Conservation (phyloP, 2,797 vertebrate genomes). For the Scyliorhinus canicula region DNA sequence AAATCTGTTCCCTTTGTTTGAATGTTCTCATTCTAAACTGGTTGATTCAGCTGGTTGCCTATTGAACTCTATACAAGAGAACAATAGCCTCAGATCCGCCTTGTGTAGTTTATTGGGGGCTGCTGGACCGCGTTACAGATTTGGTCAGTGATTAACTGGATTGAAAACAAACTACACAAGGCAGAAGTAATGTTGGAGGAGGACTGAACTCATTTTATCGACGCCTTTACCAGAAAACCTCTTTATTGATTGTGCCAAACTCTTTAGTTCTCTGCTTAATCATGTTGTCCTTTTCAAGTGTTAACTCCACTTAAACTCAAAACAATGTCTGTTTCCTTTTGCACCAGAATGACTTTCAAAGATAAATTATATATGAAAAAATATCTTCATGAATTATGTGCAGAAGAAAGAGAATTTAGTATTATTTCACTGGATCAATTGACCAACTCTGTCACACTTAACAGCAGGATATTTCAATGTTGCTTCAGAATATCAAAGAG, state of each 20-base stretch:
- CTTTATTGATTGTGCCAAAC: constrained; percentile 80
- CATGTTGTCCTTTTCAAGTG: constrained; percentile 90
- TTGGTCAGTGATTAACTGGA: constrained; percentile 93
- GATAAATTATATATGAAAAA: constrained; percentile 87
- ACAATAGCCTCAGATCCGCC: constrained; percentile 92
- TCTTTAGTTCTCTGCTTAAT: constrained; percentile 94
- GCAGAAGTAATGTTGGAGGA: constrained; percentile 87
- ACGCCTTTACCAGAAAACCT: constrained; percentile 84
- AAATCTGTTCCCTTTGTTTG: constrained; percentile 57
- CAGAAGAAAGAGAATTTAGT: constrained; percentile 59
- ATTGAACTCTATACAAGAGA: constrained; percentile 84
- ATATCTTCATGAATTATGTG: constrained; percentile 62
- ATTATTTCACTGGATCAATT: constrained; percentile 58
- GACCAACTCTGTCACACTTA: constrained; percentile 42
- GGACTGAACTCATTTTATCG: constrained; percentile 96
- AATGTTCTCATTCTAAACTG: constrained; percentile 82
- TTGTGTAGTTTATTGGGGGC: constrained; percentile 96
- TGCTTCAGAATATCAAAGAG: constrained; percentile 39
- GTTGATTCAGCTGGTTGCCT: constrained; percentile 82
- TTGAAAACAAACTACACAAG: constrained; percentile 94
- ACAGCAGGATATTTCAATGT: not conserved
- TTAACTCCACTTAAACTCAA: constrained; percentile 79
- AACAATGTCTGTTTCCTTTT: constrained; percentile 66
- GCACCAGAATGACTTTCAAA: constrained; percentile 82
- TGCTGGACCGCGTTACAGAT: constrained; percentile 85